Conservation (phyloP, 2,113 vertebrate species). For the Dinomys branickii region DNA sequence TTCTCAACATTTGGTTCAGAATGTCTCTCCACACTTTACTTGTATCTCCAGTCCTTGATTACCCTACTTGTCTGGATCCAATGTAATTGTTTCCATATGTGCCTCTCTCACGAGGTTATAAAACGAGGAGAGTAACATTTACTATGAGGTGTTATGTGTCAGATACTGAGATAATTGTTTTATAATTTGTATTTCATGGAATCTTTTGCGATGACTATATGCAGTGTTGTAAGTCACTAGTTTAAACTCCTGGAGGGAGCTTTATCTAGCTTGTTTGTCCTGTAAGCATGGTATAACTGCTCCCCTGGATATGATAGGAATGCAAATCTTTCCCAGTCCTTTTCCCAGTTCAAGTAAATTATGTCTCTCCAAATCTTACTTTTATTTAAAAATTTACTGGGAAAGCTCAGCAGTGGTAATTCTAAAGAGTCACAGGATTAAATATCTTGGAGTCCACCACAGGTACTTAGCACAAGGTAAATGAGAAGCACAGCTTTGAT, state of each 20-base stretch:
- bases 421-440: conserved; percentile 21
- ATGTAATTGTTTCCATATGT: conserved; percentile 58
- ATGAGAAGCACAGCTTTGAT: conserved; percentile 41
- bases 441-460: conserved; percentile 55
- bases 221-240: background rate
- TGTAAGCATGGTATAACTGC: background rate
- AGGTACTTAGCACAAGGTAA: conserved; percentile 3
- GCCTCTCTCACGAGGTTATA: conserved; percentile 1
- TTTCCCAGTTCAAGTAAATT: background rate
- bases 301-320: background rate
- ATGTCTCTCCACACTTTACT: background rate
- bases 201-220: conserved; percentile 20
- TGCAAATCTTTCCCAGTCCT: background rate
- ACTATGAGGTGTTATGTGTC: background rate
- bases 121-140: conserved; percentile 32
- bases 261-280: background rate
- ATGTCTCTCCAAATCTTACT: background rate
- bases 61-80: background rate
- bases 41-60: conserved; percentile 36
- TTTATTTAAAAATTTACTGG: conserved; percentile 44
- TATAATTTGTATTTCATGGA: conserved; percentile 23
- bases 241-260: background rate
- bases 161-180: conserved; percentile 48
- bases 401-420: background rate
- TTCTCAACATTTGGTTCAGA: background rate